Evolutionary conservation across 92 coral and sea anemone species (phyloP), one percentile per base, ranked within the genome.

Genomic region (Diadumene lineata): DNA sequence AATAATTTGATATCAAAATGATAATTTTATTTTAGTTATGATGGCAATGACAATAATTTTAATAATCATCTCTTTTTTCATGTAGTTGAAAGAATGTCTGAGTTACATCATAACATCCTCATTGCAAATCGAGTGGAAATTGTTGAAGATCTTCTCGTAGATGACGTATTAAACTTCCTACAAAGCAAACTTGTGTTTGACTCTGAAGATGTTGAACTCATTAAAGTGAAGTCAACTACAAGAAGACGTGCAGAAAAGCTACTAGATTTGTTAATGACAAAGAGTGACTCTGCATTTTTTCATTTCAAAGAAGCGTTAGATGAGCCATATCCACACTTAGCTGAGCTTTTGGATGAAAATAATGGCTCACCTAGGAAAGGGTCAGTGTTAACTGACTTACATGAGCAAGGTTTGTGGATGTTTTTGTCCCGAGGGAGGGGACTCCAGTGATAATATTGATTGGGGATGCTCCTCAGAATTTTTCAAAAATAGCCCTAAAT

Each of bases 321-420:
- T 43, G 96, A 92, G 17, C 85, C 92, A 0, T 94, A 94, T 68
- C 98, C 97, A 23, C 96, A 94, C 48, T 43, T 94, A 55, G 92
- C 76, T 4, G 97, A 94, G 68, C 82, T 92, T 7, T 56, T 94
- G 27, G 91, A 86, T 22, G 96, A 72, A 4, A 44, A 60, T 11
- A 73, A 75, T 0, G 66, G 58, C 23, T 21, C 33, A 11, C 82
- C 90, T 4, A 84, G 94, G 43, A 80, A 79, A 48, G 73, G 63
- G n/a, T 94, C 98, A 23, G 82, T 80, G 26, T 77, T 75, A 8
- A 79, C 81, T 31, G 92, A 92, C 11, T 15, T 78, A 11, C 89
- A 72, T 31, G 96, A 88, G 27, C 86, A 81, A 84, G 98, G 97
- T 92, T 43, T 81, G 31, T 67, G 16, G n/a, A n/a, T n/a, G n/a